These are phyloP conservation scores for Phacellophora camtschatica DNA, from an alignment of 30 jellyfish, hydroid and myxozoan species.

Conservation along the genomic window DNA sequence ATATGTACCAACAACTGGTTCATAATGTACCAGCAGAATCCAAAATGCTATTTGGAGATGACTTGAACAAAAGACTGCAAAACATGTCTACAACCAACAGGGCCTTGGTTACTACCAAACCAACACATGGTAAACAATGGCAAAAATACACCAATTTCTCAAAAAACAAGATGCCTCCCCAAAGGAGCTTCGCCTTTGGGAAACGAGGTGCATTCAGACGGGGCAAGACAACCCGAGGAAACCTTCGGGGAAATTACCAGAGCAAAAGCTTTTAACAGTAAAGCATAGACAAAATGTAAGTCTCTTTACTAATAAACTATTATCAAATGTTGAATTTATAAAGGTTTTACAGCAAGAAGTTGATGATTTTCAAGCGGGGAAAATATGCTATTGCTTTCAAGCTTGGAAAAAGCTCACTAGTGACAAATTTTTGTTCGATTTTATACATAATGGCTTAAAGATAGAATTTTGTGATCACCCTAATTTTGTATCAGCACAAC, in stretches of 20 bases:
- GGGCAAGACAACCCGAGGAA: slow-evolving; percentile 8
- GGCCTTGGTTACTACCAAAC: slow-evolving; percentile 6
- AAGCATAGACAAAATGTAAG: background rate
- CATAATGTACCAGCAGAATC: background rate
- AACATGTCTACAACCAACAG: background rate
- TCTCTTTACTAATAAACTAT: background rate
- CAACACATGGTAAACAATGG: background rate
- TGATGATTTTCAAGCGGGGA: background rate
- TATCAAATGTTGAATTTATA: background rate
- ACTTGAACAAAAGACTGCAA: background rate
- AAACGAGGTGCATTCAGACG: slow-evolving; percentile 1
- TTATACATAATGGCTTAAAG: slow-evolving; percentile 4
- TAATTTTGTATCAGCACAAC: background rate
- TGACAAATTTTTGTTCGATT: background rate
- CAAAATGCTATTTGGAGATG: slow-evolving; percentile 3
- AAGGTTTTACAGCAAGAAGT: background rate
- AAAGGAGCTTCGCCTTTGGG: background rate
- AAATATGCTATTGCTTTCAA: background rate
- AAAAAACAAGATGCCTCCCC: slow-evolving; percentile 3
- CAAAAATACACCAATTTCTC: background rate
- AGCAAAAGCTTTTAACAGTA: background rate
- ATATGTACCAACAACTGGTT: background rate
- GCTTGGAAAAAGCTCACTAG: background rate
- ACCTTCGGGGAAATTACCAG: background rate
- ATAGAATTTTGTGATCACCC: slow-evolving; percentile 9